Evolutionary conservation across 1,140 invertebrate species (phyloP).

Genomic region (Aradophagus sp.): DNA sequence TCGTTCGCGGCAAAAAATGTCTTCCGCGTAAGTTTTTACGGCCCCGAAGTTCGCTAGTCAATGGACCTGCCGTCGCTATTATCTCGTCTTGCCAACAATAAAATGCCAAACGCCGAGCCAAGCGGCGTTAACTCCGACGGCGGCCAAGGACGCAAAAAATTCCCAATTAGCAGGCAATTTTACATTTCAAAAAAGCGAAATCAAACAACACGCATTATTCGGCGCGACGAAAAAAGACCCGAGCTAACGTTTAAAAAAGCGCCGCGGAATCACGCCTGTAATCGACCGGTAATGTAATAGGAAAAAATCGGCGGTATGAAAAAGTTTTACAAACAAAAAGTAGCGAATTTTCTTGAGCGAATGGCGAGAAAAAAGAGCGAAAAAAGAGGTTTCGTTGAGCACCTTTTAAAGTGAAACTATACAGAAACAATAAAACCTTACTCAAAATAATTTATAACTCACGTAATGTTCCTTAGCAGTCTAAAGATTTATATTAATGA

Average conservation of each 20-base stretch:
- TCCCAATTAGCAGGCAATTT: conserved; percentile 52
- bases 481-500: too few relatives aligned
- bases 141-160: conserved; percentile 44
- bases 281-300: too few relatives aligned
- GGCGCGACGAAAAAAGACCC: conserved; percentile 21
- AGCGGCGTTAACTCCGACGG: conserved; percentile 21
- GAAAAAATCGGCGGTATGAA: too few relatives aligned
- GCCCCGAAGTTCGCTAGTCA: conserved; percentile 33
- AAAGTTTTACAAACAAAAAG: too few relatives aligned
- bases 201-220: conserved; percentile 38
- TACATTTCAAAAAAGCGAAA: conserved; percentile 50
- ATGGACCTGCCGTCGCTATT: conserved; percentile 42
- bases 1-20: conserved; percentile 38
- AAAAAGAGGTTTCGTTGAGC: too few relatives aligned
- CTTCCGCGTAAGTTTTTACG: conserved; percentile 48
- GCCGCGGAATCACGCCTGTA: too few relatives aligned
- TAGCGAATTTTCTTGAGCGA: too few relatives aligned
- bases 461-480: too few relatives aligned
- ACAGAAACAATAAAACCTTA: too few relatives aligned
- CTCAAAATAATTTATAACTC: too few relatives aligned
- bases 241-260: background rate
- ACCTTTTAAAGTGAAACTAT: too few relatives aligned
- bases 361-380: too few relatives aligned
- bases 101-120: conserved; percentile 52
- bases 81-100: conserved; percentile 47